These are phyloP conservation scores for Syrista parreyssii DNA, from an alignment of 2,888 invertebrate genomes.

Conservation along the genomic window DNA sequence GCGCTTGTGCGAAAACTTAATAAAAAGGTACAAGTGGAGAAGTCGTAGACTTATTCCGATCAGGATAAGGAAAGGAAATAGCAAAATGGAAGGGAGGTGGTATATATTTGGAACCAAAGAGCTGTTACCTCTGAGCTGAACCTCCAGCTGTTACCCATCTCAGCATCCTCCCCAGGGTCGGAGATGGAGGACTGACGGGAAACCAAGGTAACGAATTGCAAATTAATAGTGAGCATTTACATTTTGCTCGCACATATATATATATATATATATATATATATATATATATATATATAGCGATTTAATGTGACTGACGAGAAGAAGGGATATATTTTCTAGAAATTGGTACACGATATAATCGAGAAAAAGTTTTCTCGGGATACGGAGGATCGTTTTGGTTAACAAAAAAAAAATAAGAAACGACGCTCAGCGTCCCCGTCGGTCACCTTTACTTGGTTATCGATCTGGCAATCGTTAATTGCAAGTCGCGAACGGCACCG, in stretches of 20 bases:
- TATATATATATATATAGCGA: background rate
- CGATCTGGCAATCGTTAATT: constrained; percentile 54
- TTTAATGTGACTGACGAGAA: background rate
- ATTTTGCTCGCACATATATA: constrained; percentile 38
- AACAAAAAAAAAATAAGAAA: background rate
- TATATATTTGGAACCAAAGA: constrained; percentile 30
- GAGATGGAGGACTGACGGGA: constrained; percentile 9
- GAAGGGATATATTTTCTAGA: background rate
- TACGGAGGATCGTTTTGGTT: background rate
- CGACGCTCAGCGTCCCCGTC: background rate
- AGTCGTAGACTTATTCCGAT: background rate
- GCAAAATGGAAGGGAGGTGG: background rate
- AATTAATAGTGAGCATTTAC: constrained; percentile 57
- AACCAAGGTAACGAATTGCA: constrained; percentile 34
- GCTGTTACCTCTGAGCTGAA: no score
- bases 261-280: background rate
- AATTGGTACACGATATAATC: background rate
- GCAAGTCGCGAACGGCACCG: constrained; percentile 40
- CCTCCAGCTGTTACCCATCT: constrained; percentile 49
- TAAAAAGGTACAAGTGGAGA: background rate
- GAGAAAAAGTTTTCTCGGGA: background rate
- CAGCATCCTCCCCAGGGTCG: constrained; percentile 9
- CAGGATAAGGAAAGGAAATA: background rate
- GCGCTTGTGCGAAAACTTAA: background rate
- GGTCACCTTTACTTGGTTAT: constrained; percentile 10